Base-by-base conservation (phyloP, 2,113 vertebrate species). In the Epinephelus fuscoguttatus region DNA sequence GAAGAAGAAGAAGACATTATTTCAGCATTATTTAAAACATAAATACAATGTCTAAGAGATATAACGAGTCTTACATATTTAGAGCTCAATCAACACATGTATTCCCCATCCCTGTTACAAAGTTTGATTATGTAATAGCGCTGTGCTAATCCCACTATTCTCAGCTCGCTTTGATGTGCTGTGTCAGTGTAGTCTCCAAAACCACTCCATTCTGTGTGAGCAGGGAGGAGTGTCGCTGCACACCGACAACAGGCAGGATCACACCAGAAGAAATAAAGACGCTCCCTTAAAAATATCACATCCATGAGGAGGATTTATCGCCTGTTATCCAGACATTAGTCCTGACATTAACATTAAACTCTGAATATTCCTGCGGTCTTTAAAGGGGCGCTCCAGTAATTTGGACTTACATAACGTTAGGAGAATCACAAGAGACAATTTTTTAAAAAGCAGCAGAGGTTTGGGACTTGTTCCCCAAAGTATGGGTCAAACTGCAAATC, bases 121-220 rank as follows among this genome's bases (percentile, higher is more conserved):
- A 70, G 53, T 77, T 45, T 60, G 69, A 83, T 78, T 75, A 78
- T 81, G 77, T 75, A 80, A 72, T 49, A 72, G 63, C 23, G 27
- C 17, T 13, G 57, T 12, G 68, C 42, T 84, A 82, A 73, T 80
- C 66, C 53, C 25, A 19, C 18, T 69, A 56, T 57, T 25, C 70
- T 69, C 55, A 23, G 37, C 49, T 67, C 7, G 3, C 25, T 62
- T 82, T 79, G 50, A 85, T 79, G 72, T 77, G 67, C 76, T 50
- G 21, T 49, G 64, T 79, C 50, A 60, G 40, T 57, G 68, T 61
- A 19, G 73, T 73, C 59, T 55, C 72, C 60, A 66, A 79, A 81
- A 67, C 70, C 52, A 49, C 30, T 71, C 23, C 59, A 45, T 56
- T 57, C 57, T 40, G 40, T 61, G 37, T 63, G 63, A 86, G 70